A percentile compares a stretch with the other conserved stretches of the same genome.
Evolutionary conservation across 2,113 vertebrate species (phyloP).

Genomic region (Oncorhynchus mykiss): DNA sequence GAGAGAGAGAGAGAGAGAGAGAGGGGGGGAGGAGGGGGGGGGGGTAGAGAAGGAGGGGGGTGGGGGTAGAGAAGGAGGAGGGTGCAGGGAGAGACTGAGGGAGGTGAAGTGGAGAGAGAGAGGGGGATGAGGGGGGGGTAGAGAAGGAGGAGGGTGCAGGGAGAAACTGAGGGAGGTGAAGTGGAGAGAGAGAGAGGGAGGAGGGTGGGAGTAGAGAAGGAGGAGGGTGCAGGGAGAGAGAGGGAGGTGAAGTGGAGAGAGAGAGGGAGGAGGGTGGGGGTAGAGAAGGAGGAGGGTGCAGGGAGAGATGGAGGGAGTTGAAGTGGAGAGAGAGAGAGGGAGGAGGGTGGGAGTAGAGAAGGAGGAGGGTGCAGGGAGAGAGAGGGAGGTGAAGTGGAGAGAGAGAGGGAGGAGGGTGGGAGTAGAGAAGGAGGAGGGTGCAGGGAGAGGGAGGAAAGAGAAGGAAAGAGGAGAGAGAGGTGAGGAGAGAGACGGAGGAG

Average conservation of each 20-base stretch:
- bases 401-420: neutral
- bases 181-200: conserved; percentile 45
- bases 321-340: neutral
- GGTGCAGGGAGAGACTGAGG: no score
- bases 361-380: no score
- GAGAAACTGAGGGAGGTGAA: conserved; percentile 18
- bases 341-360: no score
- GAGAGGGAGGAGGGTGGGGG: conserved; percentile 24
- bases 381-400: neutral
- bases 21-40: conserved; percentile 33
- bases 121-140: no score
- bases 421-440: conserved; percentile 4
- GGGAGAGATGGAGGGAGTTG: no score
- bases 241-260: neutral
- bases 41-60: conserved; percentile 28
- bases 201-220: conserved; percentile 10
- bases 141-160: neutral
- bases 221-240: neutral
- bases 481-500: conserved; percentile 34
- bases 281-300: no score
- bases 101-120: no score
- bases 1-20: conserved; percentile 20
- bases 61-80: conserved; percentile 19
- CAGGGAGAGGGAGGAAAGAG: neutral
- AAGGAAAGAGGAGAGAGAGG: conserved; percentile 17